These are phyloP conservation scores for Harpagifer antarcticus DNA, from an alignment of 2,797 vertebrate genomes.

Conservation along the genomic window DNA sequence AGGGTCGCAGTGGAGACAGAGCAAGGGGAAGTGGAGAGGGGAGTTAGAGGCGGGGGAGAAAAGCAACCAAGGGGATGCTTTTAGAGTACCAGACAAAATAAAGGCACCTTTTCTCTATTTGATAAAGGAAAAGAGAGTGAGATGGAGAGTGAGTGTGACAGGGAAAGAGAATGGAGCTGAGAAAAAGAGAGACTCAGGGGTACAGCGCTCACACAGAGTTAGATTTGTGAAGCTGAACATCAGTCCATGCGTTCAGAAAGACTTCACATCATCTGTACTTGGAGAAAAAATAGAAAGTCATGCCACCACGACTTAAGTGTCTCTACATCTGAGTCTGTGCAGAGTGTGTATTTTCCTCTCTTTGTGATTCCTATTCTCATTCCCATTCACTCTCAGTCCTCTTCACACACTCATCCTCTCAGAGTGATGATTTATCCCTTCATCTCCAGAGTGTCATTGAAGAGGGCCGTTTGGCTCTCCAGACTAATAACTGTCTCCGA, in stretches of 20 bases:
- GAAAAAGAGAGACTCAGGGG: conserved; percentile 3
- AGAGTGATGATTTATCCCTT: conserved; percentile 72
- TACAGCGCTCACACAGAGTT: conserved; percentile 3
- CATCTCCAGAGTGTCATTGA: conserved; percentile 77
- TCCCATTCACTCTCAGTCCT: conserved; percentile 41
- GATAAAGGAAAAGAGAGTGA: conserved; percentile 45
- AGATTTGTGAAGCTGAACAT: conserved; percentile 43
- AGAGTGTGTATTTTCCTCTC: conserved; percentile 36
- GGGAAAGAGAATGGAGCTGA: background rate
- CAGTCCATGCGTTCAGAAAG: conserved; percentile 14
- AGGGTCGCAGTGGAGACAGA: conserved; percentile 50
- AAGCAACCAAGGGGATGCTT: conserved; percentile 64
- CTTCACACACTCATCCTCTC: conserved; percentile 46
- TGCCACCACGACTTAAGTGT: conserved; percentile 37
- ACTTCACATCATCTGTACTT: conserved; percentile 40
- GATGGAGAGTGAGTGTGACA: conserved; percentile 28
- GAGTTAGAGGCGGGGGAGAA: conserved; percentile 10
- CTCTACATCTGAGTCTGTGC: conserved; percentile 15
- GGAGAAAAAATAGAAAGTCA: conserved; percentile 19
- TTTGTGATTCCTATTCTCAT: conserved; percentile 35
- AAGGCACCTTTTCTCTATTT: conserved; percentile 60
- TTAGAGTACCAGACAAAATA: conserved; percentile 60
- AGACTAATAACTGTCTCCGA: conserved; percentile 72
- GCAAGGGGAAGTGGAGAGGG: conserved; percentile 47
- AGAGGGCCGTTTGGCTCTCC: conserved; percentile 68